These are phyloP conservation scores for Alethe castanea DNA, from an alignment of 2,113 vertebrate species.

Conservation along the genomic window DNA sequence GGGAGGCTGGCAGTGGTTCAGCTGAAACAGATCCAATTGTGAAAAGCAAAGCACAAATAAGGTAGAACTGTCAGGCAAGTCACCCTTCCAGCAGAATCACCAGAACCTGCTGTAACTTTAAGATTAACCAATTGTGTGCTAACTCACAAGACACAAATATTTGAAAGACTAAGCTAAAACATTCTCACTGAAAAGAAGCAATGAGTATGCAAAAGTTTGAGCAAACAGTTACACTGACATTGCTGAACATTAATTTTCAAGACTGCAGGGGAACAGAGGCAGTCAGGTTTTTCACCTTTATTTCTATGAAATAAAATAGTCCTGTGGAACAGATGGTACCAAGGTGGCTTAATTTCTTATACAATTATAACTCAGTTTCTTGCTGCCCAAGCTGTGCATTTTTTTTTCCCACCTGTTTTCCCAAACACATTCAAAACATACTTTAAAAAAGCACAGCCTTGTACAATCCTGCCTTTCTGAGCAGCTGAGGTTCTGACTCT, in stretches of 20 bases:
- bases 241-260: not conserved
- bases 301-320: not conserved
- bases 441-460: not conserved
- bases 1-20: not conserved
- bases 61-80: not conserved
- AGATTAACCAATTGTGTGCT: not conserved
- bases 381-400: not conserved
- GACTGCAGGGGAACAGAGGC: not conserved
- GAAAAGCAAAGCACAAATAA: conserved; percentile 16
- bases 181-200: not conserved
- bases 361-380: not conserved
- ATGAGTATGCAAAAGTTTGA: not conserved
- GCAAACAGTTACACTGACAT: not conserved
- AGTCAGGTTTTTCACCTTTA: not conserved
- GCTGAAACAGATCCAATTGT: not conserved
- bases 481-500: not conserved
- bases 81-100: not conserved
- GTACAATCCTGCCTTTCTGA: not conserved
- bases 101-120: not conserved
- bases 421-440: not conserved
- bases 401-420: not conserved
- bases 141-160: not conserved
- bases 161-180: not conserved
- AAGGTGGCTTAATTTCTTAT: not conserved
- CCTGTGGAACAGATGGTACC: not conserved